Conservation (phyloP, 2,888 invertebrate species). For the Rhimphoctona megacephalus region DNA sequence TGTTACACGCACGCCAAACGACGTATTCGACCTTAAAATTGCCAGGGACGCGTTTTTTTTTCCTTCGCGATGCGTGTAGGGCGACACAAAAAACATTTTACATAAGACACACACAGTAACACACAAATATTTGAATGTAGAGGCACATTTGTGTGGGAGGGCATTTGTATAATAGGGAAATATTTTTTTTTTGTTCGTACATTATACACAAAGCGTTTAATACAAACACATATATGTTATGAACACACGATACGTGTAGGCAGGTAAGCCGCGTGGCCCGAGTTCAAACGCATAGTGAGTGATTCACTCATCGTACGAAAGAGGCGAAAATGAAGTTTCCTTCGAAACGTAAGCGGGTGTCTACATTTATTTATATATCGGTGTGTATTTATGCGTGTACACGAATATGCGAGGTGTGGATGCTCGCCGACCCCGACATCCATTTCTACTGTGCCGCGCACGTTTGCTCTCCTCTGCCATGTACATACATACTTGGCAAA, state of each 20-base stretch:
- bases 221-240: not conserved
- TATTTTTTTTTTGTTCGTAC: not conserved
- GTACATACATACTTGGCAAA: slow-evolving; percentile 37
- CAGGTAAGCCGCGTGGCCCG: slow-evolving; percentile 51
- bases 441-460: slow-evolving; percentile 55
- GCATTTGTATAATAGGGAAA: not conserved
- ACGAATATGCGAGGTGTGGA: slow-evolving; percentile 32
- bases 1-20: not conserved
- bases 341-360: slow-evolving; percentile 42
- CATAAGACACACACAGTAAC: not conserved
- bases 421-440: slow-evolving; percentile 67
- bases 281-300: slow-evolving; percentile 49
- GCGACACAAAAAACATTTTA: not conserved
- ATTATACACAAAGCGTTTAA: not conserved
- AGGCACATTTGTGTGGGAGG: not conserved
- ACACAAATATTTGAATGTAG: not conserved
- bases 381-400: slow-evolving; percentile 14
- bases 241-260: slow-evolving; percentile 34
- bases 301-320: slow-evolving; percentile 62
- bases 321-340: slow-evolving; percentile 67
- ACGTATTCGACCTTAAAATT: slow-evolving; percentile 2
- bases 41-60: not conserved
- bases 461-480: slow-evolving; percentile 26
- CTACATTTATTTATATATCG: not conserved
- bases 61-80: not conserved